phyloP scores from a whole-genome alignment of 2,113 vertebrate genomes.

The Archocentrus centrarchus region DNA sequence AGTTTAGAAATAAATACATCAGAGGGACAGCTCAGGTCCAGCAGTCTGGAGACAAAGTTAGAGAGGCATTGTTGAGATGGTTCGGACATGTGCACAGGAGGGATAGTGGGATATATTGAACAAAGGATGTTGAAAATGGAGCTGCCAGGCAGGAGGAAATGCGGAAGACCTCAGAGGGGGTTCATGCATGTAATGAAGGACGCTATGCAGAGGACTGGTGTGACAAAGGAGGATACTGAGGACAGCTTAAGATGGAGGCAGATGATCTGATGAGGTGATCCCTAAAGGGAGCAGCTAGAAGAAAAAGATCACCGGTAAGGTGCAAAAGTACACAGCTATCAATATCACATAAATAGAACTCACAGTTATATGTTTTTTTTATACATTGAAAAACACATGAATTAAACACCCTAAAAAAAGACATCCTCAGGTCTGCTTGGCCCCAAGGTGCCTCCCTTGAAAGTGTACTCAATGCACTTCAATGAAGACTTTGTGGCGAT shows the following conservation, averaged over 20 bases:
- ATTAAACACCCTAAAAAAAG: background rate
- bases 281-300: background rate
- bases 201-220: too few relatives aligned
- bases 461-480: background rate
- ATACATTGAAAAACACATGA: background rate
- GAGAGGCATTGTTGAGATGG: background rate
- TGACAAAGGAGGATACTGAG: background rate
- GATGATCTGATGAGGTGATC: background rate
- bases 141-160: background rate
- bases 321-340: conserved; percentile 24
- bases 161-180: background rate
- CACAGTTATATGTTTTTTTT: background rate
- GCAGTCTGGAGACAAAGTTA: background rate
- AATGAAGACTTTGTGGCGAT: conserved; percentile 3
- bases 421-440: too few relatives aligned
- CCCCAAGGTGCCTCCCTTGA: background rate
- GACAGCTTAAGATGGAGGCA: background rate
- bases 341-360: conserved; percentile 26
- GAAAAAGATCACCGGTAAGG: background rate
- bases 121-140: background rate
- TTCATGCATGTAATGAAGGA: background rate
- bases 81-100: background rate
- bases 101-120: background rate
- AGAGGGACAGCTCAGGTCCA: background rate
- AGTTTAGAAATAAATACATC: background rate